Evolutionary conservation across 2,113 vertebrate genomes (phyloP), one percentile per base, ranked within the genome.

Genomic region (Vimba vimba): DNA sequence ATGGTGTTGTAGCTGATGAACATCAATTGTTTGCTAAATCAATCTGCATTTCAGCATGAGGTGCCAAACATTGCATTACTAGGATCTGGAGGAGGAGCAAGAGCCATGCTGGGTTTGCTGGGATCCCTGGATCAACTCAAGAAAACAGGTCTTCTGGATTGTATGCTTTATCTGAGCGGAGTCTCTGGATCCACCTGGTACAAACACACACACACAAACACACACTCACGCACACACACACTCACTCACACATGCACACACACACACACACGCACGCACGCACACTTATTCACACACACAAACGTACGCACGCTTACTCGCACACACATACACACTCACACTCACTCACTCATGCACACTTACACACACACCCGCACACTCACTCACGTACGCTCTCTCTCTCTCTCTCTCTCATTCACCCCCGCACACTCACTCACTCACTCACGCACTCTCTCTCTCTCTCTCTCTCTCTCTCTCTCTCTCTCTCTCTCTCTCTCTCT

Each of bases 121-220:
- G 94, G 93, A 0, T 89, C 88, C 11, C 92, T 95, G 52, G 57
- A 87, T 75, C 89, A 93, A 74, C 73, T 95, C 89, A 30, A 83
- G 17, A 43, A 90, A 25, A 89, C 90, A 0, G 88, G 75, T 25
- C 83, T 95, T 50, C 84, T 95, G 89, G 91, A 94, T 86, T 30
- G 83, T 2, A 4, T 95, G 78, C 91, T 92, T 2, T 95, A 95
- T 88, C 69, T 95, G 1, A 85, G 87, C n/a, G 92, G 91, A 10
- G 92, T 94, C 27, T 95, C 94, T 5, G 94, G 94, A 3, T 94
- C 94, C 3, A 94, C 93, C 21, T 95, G 95, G 92, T 93, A 84
- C 52, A 55, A 0, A 55, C 15, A 55, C 39, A 8, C 39, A 52
- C 50, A 52, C 11, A 52, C 50, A 52, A 13, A 52, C 50, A 52